phyloP scores from a whole-genome alignment of 2,113 vertebrate genomes.

The Suricata suricatta region DNA sequence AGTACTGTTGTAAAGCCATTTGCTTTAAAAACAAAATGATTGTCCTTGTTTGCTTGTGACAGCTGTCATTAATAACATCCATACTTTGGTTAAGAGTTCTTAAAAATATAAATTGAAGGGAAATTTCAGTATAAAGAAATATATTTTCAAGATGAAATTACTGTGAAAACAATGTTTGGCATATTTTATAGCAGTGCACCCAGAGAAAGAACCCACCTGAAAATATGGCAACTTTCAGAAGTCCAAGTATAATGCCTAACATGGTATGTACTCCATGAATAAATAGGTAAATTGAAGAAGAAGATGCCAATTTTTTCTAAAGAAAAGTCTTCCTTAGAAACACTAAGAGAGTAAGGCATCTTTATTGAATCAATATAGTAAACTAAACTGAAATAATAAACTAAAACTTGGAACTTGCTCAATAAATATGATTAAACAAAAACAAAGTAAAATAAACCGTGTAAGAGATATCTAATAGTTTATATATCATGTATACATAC shows the following conservation, averaged over 20 bases:
- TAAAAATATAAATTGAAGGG: background rate
- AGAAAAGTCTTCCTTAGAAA: background rate
- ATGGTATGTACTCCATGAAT: background rate
- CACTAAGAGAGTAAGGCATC: background rate
- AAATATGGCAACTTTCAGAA: background rate
- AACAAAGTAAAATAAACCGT: background rate
- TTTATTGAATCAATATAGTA: background rate
- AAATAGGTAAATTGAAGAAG: background rate
- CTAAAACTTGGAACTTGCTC: background rate
- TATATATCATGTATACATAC: background rate
- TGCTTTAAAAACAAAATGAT: background rate
- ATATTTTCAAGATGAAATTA: background rate
- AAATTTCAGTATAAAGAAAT: background rate
- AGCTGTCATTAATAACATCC: background rate
- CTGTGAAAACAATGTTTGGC: background rate
- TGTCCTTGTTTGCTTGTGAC: background rate
- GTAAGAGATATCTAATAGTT: background rate
- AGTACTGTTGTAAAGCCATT: background rate
- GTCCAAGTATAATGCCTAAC: background rate
- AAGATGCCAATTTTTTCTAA: background rate
- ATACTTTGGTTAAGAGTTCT: background rate
- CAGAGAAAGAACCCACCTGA: background rate
- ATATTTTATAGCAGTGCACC: background rate
- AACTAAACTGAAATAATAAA: background rate
- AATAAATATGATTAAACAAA: background rate